Conservation (phyloP, 2,797 vertebrate species). For the Lindbergichthys nudifrons region DNA sequence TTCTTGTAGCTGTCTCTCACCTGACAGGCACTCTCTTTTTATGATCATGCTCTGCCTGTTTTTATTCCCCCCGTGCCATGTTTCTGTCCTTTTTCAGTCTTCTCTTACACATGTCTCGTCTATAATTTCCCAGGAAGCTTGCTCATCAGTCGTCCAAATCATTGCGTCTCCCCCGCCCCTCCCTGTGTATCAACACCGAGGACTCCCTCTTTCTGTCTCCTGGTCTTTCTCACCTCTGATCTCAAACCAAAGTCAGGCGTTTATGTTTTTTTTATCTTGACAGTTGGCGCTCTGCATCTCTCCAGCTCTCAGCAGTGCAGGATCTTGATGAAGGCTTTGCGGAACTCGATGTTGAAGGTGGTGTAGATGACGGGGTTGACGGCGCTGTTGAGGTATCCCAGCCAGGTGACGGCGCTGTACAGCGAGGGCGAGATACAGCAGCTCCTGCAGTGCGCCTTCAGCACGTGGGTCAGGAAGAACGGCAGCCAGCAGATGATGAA, state of each 20-base stretch:
- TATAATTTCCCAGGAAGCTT: slow-evolving; percentile 9
- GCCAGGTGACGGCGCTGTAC: slow-evolving; percentile 85
- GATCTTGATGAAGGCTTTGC: slow-evolving; percentile 86
- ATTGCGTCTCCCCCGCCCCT: background rate
- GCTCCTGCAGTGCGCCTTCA: slow-evolving; percentile 84
- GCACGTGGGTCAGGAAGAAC: slow-evolving; percentile 86
- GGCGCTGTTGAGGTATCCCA: slow-evolving; percentile 85
- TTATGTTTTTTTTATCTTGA: background rate
- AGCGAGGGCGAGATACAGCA: slow-evolving; percentile 84
- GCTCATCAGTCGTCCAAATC: background rate
- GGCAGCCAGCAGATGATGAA: slow-evolving; percentile 89
- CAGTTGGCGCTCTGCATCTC: slow-evolving; percentile 1
- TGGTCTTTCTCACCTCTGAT: slow-evolving; percentile 1
- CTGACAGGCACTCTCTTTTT: slow-evolving; percentile 8
- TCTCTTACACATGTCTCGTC: background rate
- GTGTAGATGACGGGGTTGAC: slow-evolving; percentile 88
- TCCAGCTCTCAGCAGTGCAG: slow-evolving; percentile 79
- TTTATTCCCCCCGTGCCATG: slow-evolving; percentile 1
- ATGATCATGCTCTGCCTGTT: background rate
- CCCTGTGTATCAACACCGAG: background rate
- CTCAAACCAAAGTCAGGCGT: slow-evolving; percentile 12
- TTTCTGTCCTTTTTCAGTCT: slow-evolving; percentile 17
- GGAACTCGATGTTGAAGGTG: slow-evolving; percentile 86
- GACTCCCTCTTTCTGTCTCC: background rate
- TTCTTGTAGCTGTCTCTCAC: slow-evolving; percentile 22